These are phyloP conservation scores for Apodemus speciosus DNA, from an alignment of 2,113 vertebrate species.

Conservation along the genomic window DNA sequence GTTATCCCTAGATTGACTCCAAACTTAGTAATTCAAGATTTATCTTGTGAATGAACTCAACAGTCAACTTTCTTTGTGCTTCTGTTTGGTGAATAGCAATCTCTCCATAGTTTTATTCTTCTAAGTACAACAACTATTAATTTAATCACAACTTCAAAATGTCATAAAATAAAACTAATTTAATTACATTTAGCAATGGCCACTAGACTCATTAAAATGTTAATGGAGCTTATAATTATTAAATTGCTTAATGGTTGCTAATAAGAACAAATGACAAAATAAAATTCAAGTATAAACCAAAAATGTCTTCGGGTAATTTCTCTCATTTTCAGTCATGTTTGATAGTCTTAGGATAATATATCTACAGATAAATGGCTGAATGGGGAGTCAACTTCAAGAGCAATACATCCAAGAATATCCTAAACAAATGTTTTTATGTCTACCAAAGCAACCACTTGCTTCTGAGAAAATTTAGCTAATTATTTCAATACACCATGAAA, in stretches of 20 bases:
- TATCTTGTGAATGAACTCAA: conserved; percentile 74
- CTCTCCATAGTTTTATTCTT: conserved; percentile 86
- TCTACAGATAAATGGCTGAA: conserved; percentile 65
- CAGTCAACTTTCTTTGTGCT: conserved; percentile 71
- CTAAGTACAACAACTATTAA: conserved; percentile 87
- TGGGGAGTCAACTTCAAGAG: conserved; percentile 28
- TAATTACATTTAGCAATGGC: conserved; percentile 89
- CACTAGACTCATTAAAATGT: conserved; percentile 91
- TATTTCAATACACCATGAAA: not conserved
- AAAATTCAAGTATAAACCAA: conserved; percentile 87
- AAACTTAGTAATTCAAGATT: conserved; percentile 53
- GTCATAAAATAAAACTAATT: conserved; percentile 88
- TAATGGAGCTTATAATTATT: conserved; percentile 93
- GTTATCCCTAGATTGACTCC: conserved; percentile 44
- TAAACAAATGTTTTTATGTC: conserved; percentile 18
- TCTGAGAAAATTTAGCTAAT: conserved; percentile 1
- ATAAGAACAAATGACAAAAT: conserved; percentile 90
- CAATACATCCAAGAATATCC: not conserved
- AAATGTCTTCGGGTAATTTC: conserved; percentile 84
- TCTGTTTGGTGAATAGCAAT: conserved; percentile 75
- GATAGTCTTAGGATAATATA: conserved; percentile 55
- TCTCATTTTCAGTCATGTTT: conserved; percentile 64
- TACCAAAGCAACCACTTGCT: not conserved
- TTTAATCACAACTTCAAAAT: conserved; percentile 89
- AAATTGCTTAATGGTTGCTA: conserved; percentile 89